Evolutionary conservation across 2,888 invertebrate species (phyloP).

Genomic region (Diadromus collaris): DNA sequence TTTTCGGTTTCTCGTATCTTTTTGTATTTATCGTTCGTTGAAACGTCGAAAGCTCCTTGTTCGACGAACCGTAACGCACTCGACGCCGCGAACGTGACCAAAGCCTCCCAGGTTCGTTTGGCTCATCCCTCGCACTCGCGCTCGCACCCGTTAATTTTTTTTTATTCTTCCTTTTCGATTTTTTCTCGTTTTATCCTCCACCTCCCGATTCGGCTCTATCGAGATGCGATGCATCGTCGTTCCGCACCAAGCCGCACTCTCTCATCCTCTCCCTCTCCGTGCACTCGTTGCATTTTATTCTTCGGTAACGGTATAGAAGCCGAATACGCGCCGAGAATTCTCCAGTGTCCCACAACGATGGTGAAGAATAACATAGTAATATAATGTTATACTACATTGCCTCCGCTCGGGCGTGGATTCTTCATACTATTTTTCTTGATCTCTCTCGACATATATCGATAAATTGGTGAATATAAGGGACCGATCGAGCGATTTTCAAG

Average conservation of each 20-base stretch:
- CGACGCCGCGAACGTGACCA: conserved; percentile 34
- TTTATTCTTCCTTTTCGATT: not conserved
- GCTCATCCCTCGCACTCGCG: conserved; percentile 20
- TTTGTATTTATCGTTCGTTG: not conserved
- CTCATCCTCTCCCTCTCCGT: not conserved
- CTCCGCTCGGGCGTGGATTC: conserved; percentile 12
- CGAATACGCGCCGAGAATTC: conserved; percentile 32
- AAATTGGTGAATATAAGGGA: conserved; percentile 42
- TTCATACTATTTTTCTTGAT: conserved; percentile 45
- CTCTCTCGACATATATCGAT: conserved; percentile 32
- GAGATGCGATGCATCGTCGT: conserved; percentile 33
- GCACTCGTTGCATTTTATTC: conserved; percentile 46
- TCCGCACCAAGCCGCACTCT: conserved; percentile 31
- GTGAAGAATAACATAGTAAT: conserved; percentile 34
- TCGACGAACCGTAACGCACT: conserved; percentile 12
- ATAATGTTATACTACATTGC: conserved; percentile 23
- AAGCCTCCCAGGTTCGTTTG: conserved; percentile 47
- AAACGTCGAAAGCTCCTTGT: conserved; percentile 1
- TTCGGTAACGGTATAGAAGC: conserved; percentile 16
- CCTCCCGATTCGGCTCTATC: conserved; percentile 34
- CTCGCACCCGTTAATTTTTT: not conserved
- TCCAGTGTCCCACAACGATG: conserved; percentile 3
- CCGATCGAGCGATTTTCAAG: conserved; percentile 34
- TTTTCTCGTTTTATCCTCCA: not conserved
- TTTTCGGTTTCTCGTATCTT: not conserved